Base-by-base conservation (phyloP, 2,797 vertebrate species). In the Lagodon rhomboides region DNA sequence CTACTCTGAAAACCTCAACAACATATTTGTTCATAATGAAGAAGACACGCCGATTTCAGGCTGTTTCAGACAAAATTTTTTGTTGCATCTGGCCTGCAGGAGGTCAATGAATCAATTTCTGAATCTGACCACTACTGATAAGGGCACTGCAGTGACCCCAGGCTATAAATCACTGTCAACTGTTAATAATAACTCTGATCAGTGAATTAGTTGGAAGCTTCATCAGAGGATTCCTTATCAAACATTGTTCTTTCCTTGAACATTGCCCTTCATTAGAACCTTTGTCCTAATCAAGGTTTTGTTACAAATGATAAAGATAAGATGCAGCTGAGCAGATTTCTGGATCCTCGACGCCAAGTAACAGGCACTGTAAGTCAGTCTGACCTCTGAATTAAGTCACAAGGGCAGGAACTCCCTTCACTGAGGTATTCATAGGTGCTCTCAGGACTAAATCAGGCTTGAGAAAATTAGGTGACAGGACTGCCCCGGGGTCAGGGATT, bases 201-300 rank as follows among this genome's bases (percentile, higher is more conserved):
- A 44, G 44, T n/a, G n/a, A 41, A n/a, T 11, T 13, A 68, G 49
- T 46, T 62, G 44, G 46, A 72, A 79, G 38, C 46, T 56, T 38
- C 58, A n/a, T 79, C 78, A 77, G 82, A 80, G 58, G n/a, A 47
- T 10, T 41, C 18, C 75, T 88, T 84, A 86, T 89, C 86, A 70
- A 68, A 55, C 72, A 41, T 1, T 0, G 8, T 13, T 23, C 17
- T 75, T 72, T 76, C 71, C 71, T 80, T 89, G 86, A 85, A 87
- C 80, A 15, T 82, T 93, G 88, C 56, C 72, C 84, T 78, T 56
- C 25, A 69, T 56, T 38, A 38, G 38, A 38, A 38, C 38, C 10
- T 38, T 68, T 44, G 54, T 51, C 13, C 44, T 55, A 66, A 86
- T 80, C 66, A 77, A 84, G 54, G 73, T 43, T 68, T 54, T 61